Evolutionary conservation across 2,888 invertebrate genomes (phyloP).

Genomic region (Ceriagrion tenellum): DNA sequence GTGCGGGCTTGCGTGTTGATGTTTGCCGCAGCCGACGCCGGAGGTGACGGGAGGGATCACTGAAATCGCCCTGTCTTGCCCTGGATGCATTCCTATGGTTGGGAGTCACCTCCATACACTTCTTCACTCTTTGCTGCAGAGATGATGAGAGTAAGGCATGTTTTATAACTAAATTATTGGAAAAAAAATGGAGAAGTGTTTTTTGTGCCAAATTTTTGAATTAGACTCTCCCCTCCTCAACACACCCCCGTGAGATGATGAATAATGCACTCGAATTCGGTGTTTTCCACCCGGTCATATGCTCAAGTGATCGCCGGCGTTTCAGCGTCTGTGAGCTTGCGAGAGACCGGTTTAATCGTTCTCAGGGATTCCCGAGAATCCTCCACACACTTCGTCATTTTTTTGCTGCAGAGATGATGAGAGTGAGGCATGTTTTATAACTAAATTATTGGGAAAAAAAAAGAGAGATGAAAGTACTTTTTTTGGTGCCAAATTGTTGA

Average conservation of each 20-base stretch:
- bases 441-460: neutral
- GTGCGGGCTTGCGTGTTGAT: neutral
- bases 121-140: conserved; percentile 25
- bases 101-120: neutral
- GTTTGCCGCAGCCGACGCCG: neutral
- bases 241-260: too few relatives aligned
- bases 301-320: too few relatives aligned
- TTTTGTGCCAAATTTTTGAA: neutral
- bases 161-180: neutral
- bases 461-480: neutral
- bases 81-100: neutral
- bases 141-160: conserved; percentile 60
- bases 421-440: conserved; percentile 45
- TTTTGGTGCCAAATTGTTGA: neutral
- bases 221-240: too few relatives aligned
- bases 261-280: too few relatives aligned
- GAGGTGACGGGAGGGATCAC: neutral
- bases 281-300: too few relatives aligned
- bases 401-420: conserved; percentile 58
- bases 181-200: neutral
- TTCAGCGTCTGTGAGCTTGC: too few relatives aligned
- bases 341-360: too few relatives aligned
- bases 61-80: neutral
- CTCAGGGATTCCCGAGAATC: too few relatives aligned
- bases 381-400: neutral